Evolutionary conservation across 2,888 invertebrate genomes (phyloP).

Genomic region (Hylaea fasciaria): DNA sequence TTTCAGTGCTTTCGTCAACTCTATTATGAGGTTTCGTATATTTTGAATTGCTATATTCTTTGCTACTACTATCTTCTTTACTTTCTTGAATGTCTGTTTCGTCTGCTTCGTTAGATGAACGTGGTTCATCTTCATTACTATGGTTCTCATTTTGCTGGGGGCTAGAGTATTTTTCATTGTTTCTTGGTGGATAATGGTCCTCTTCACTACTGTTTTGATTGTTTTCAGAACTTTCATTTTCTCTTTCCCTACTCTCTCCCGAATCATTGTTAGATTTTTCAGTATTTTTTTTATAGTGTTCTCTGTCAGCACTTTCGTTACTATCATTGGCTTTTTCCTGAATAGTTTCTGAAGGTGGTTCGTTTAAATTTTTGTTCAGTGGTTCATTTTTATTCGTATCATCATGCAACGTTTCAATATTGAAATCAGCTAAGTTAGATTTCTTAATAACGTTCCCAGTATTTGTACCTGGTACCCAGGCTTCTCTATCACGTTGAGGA

Average conservation of each 20-base stretch:
- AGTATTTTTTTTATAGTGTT: conserved; percentile 11
- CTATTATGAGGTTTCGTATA: conserved; percentile 25
- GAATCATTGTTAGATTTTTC: conserved; percentile 13
- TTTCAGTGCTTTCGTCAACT: conserved; percentile 39
- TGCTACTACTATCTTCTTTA: conserved; percentile 26
- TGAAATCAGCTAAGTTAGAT: conserved; percentile 68
- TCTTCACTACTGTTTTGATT: conserved; percentile 24
- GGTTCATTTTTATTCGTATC: conserved; percentile 23
- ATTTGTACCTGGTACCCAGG: conserved; percentile 42
- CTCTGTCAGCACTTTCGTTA: conserved; percentile 16
- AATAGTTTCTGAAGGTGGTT: conserved; percentile 4
- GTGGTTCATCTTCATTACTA: conserved; percentile 18
- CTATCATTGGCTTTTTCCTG: conserved; percentile 19
- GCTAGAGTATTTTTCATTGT: conserved; percentile 21
- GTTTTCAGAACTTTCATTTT: conserved; percentile 42
- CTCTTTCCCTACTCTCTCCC: conserved; percentile 40
- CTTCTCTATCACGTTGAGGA: conserved; percentile 44
- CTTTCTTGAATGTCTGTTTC: conserved; percentile 21
- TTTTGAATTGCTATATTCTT: conserved; percentile 31
- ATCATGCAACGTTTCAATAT: conserved; percentile 68
- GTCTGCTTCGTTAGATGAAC: conserved; percentile 17
- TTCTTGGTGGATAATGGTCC: conserved; percentile 8
- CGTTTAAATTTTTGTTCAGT: conserved; percentile 15
- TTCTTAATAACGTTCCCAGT: conserved; percentile 54
- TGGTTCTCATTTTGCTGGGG: conserved; percentile 27